Base-by-base conservation (phyloP, 1,140 invertebrate species). In the Trinorchestia longiramus region DNA sequence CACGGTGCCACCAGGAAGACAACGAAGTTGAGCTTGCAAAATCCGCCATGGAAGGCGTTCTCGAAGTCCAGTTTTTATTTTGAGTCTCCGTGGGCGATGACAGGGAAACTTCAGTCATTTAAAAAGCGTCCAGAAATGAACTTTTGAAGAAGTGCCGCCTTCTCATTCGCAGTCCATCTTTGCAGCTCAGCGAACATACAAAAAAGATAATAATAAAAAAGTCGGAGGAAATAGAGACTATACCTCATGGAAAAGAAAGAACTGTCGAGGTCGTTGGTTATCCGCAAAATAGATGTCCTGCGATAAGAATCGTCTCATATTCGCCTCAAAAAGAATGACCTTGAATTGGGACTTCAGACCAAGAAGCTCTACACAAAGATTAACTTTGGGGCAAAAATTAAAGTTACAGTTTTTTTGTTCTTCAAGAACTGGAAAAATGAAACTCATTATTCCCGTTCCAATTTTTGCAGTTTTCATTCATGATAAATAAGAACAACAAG, bases 211-310 rank as follows among this genome's bases (percentile, higher is more conserved):
- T 94, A 47, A 94, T 47, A 94, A 40, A 94, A 94, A 94, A 47
- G 43, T 42, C 92, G 43, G 41, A 44, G 92, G 92, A 94, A 94
- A 94, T 45, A 43, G 43, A 6, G 44, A 40, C 92, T 44, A 47
- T 94, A 94, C 44, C 11, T 94, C 92, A 94, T 94, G 44, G 43
- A 45, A 45, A 94, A 94, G 92, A 94, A 94, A 94, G 92, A 47
- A 94, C 92, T 40, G 92, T 94, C 92, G 8, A 17, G 92, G 19
- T 0, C 92, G 92, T 94, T 94, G 92, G 92, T 94, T 94, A 94
- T 94, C 92, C 92, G 44, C 92, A 94, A 94, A 94, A 94, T 94
- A 94, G 92, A 94, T 94, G 92, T 94, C 92, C 92, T 43, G 3
- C 4, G 92, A 94, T 94, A 94, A 94, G 44, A 47, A 45, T 94